A percentile compares a stretch with the other conserved stretches of the same genome.
These are phyloP conservation scores for Capricornis sumatraensis DNA, from an alignment of 2,113 vertebrate species.

Conservation along the genomic window DNA sequence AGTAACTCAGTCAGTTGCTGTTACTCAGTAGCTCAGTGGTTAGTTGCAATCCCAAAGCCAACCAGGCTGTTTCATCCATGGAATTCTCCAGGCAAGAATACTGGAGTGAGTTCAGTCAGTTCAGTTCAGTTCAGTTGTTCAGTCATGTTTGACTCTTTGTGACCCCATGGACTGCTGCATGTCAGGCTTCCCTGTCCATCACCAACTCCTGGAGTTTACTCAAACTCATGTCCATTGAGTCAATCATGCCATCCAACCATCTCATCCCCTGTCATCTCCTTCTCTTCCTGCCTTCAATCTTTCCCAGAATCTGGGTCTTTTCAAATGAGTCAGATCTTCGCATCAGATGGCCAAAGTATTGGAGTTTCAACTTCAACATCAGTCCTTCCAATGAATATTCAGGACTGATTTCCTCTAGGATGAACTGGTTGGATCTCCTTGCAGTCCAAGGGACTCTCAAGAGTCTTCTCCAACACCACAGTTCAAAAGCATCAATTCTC, in stretches of 20 bases:
- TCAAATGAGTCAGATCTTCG: neutral
- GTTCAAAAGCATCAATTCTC: neutral
- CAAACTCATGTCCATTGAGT: neutral
- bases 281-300: neutral
- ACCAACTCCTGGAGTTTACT: neutral
- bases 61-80: neutral
- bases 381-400: neutral
- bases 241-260: neutral
- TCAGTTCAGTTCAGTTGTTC: neutral
- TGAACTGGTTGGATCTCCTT: neutral
- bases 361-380: neutral
- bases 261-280: neutral
- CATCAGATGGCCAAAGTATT: neutral
- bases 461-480: neutral
- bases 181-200: neutral
- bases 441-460: neutral
- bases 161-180: neutral
- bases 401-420: neutral
- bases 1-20: neutral
- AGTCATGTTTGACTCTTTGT: neutral
- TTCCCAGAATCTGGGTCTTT: neutral
- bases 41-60: neutral
- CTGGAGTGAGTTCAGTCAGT: neutral
- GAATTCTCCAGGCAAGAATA: neutral
- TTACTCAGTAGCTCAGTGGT: neutral